Base-by-base conservation (phyloP, 2,113 vertebrate genomes). In the Phocoena phocoena region DNA sequence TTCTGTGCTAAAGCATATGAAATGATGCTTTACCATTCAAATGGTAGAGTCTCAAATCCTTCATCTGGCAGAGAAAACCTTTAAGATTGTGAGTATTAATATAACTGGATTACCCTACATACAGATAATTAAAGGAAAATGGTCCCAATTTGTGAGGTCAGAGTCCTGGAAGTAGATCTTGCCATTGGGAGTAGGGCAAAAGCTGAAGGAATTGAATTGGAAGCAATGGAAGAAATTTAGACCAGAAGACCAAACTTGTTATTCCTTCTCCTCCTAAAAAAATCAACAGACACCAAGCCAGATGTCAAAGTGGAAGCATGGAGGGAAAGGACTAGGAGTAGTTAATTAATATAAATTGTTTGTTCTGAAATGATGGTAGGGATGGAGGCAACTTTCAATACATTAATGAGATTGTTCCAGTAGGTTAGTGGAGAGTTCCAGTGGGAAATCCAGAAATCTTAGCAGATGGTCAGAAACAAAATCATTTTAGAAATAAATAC, bases 401-500 rank as follows among this genome's bases (percentile, higher is more conserved):
- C 11, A 20, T 28, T 62, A 76, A 82, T 8, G 47, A 5, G 7
- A 81, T 31, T 71, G 3, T 83, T 76, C 12, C 25, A 38, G 12
- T 33, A 67, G 3, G 12, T 53, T 50, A 71, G 23, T 87, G 17
- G 23, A 87, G 38, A 93, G 68, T 85, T 47, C 33, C 10, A 95
- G 14, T 63, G 15, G 6, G 33, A 92, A 96, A 93, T 44, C 26
- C 41, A 90, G 55, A 94, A 55, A 65, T 80, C 13, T 88, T 88
- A 92, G 25, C 41, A 71, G 44, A 74, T 60, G 1, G 4, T 23
- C 13, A 90, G 65, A 94, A 60, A 76, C 55, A 96, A 93, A 93
- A 81, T 90, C 12, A 60, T 81, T 94, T 93, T 73, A 71, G 50
- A 96, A 95, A 86, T 76, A 81, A 83, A 63, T 50, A 63, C 23